A percentile compares a stretch with the other conserved stretches of the same genome.
phyloP scores from a whole-genome alignment of 2,797 vertebrate genomes.

The Pitangus sulphuratus region DNA sequence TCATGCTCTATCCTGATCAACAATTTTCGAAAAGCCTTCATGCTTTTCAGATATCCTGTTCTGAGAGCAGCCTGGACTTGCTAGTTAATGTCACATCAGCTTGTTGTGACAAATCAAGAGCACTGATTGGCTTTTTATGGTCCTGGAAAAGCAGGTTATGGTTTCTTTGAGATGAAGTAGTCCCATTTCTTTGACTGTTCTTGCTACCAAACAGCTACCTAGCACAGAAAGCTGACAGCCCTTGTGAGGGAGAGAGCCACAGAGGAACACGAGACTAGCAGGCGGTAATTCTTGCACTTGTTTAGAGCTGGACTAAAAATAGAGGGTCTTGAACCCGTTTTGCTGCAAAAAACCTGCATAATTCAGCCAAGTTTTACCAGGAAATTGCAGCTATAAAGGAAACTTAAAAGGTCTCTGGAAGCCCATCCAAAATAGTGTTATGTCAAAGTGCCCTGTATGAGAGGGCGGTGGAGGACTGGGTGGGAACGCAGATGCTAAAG shows the following conservation, averaged over 20 bases:
- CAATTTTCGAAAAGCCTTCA: background rate
- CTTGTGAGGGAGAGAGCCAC: background rate
- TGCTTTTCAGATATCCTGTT: fast-evolving
- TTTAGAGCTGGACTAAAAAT: slow-evolving; percentile 46
- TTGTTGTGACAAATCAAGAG: background rate
- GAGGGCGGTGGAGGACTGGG: background rate
- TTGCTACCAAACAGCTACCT: background rate
- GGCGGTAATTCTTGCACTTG: background rate
- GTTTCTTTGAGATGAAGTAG: background rate
- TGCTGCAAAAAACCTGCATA: background rate
- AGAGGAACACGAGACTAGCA: background rate
- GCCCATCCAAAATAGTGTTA: background rate
- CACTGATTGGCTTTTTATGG: background rate
- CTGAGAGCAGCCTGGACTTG: background rate
- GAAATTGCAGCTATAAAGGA: background rate
- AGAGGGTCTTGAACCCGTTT: background rate
- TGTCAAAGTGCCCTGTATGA: background rate
- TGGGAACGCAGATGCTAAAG: background rate
- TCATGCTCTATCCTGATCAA: background rate
- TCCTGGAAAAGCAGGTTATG: background rate
- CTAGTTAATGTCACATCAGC: background rate
- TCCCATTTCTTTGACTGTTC: background rate
- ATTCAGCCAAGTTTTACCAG: slow-evolving; percentile 30
- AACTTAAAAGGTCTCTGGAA: slow-evolving; percentile 46
- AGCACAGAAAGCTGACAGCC: background rate